Base-by-base conservation (phyloP, 2,113 vertebrate genomes). In the Anas platyrhynchos region DNA sequence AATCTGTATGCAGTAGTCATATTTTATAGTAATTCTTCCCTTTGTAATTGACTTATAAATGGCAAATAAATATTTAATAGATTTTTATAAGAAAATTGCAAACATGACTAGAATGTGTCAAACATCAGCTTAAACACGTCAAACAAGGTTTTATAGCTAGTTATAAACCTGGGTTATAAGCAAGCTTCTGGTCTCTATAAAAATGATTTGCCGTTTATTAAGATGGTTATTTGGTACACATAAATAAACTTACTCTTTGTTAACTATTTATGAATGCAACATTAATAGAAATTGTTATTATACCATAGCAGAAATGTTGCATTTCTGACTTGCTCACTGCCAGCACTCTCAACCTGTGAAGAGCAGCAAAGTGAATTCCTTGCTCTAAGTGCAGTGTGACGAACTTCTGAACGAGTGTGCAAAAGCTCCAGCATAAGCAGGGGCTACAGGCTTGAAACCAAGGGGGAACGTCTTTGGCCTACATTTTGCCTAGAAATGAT, bases 21-120 rank as follows among this genome's bases (percentile, higher is more conserved):
- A 18, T 55, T 87, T 91, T 34, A 86, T 6, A 27, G 59, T 14
- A 61, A 52, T 52, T 41, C 17, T 91, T 96, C 79, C 46, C 22
- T 88, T 88, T 63, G 63, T 74, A 74, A 96, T 77, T 52, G n/a
- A 20, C 52, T 83, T 67, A 4, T 52, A 94, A 94, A 92, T 77
- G 68, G 63, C 67, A 83, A 95, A 92, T 93, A 96, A 96, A 96
- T 83, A 96, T 67, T 89, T 55, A 63, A 76, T 80, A 65, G 83
- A 68, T 65, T 96, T 93, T 86, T 81, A 63, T 48, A 75, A 2
- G 61, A 95, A 93, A 92, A 93, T 56, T 61, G 48, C 43, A 75
- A 78, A 65, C 88, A 78, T 38, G 77, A 86, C 56, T 88, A 91
- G 76, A 52, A 91, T 7, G 52, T 75, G 88, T 91, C 77, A 61